Evolutionary conservation across 2,888 invertebrate species (phyloP).

Genomic region (Sarcophaga carnaria): DNA sequence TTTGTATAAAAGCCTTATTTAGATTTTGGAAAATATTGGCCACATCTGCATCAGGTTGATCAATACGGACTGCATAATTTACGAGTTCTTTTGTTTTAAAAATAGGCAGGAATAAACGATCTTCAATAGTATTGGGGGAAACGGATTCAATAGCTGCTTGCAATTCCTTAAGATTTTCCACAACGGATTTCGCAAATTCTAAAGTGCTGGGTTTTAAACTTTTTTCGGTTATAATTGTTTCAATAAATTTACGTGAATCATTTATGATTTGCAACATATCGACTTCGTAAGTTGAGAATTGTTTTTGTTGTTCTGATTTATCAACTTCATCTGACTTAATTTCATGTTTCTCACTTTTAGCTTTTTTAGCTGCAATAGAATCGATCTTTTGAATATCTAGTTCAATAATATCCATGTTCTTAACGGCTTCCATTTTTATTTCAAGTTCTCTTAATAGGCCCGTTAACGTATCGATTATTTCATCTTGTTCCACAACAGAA

Average conservation of each 20-base stretch:
- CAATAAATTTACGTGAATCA: constrained; percentile 36
- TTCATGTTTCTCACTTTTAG: constrained; percentile 27
- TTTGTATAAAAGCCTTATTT: constrained; percentile 68
- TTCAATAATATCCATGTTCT: constrained; percentile 66
- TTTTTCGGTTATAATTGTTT: constrained; percentile 39
- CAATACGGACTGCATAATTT: constrained; percentile 58
- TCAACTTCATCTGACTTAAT: constrained; percentile 11
- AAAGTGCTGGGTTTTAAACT: constrained; percentile 47
- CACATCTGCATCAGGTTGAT: constrained; percentile 21
- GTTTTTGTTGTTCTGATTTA: background rate
- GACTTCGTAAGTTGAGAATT: background rate
- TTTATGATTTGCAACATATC: constrained; percentile 26
- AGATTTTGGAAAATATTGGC: constrained; percentile 56
- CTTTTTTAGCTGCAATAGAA: background rate
- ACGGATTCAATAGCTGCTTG: constrained; percentile 64
- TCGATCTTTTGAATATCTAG: constrained; percentile 36
- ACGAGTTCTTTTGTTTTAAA: constrained; percentile 74
- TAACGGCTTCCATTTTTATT: constrained; percentile 42
- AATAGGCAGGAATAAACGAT: constrained; percentile 72
- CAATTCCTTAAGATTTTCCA: constrained; percentile 70
- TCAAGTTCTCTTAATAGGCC: constrained; percentile 45
- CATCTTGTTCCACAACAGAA: background rate
- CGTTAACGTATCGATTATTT: constrained; percentile 50
- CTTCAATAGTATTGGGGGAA: constrained; percentile 68
- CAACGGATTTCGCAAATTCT: constrained; percentile 68